phyloP scores from a whole-genome alignment of 2,113 vertebrate genomes.

The Burhinus oedicnemus region DNA sequence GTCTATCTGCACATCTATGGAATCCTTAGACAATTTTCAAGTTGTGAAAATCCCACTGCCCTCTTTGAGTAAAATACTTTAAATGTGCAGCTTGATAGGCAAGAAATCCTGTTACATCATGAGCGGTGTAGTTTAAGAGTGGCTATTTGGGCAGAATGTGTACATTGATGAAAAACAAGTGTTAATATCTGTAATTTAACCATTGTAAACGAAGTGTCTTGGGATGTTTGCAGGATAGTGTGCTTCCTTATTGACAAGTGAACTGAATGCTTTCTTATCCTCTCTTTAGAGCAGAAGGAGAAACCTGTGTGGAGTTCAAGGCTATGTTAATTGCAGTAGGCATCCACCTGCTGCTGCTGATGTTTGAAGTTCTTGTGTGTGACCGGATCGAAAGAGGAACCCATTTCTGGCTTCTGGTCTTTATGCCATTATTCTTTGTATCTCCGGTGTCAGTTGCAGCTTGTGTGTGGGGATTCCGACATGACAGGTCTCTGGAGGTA shows the following conservation, averaged over 20 bases:
- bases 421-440: constrained; percentile 98
- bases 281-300: constrained; percentile 89
- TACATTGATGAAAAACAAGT: background rate
- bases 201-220: background rate
- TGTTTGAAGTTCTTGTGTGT: constrained; percentile 97
- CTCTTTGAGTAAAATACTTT: background rate
- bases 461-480: constrained; percentile 97
- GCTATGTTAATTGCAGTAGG: constrained; percentile 97
- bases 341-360: constrained; percentile 93
- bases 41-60: background rate
- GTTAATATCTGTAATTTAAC: background rate
- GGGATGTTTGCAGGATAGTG: background rate
- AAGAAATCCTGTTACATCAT: background rate
- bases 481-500: constrained; percentile 96
- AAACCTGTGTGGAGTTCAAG: constrained; percentile 98
- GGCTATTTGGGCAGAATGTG: background rate
- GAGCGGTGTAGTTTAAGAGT: background rate
- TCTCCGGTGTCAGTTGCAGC: constrained; percentile 97
- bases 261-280: background rate
- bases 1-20: background rate
- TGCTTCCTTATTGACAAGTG: background rate
- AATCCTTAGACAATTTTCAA: background rate
- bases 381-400: constrained; percentile 89
- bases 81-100: background rate
- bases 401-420: constrained; percentile 96